A percentile compares a stretch with the other conserved stretches of the same genome.
Evolutionary conservation across 2,113 vertebrate genomes (phyloP).

Genomic region (Patagioenas fasciata): DNA sequence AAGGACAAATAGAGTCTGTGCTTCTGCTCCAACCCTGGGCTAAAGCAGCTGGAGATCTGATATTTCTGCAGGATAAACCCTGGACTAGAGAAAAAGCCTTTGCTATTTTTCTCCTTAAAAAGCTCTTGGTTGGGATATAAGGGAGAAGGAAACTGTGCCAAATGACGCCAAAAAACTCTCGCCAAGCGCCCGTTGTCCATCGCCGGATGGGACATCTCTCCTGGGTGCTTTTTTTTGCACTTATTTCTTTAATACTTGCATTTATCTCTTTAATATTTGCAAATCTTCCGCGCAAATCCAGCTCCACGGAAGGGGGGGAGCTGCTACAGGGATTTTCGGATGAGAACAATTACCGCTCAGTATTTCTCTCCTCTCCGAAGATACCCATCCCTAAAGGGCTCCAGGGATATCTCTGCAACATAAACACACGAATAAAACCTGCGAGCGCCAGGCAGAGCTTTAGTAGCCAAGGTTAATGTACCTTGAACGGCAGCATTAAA

Average conservation of each 20-base stretch:
- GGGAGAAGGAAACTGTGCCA: too few species aligned
- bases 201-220: not conserved
- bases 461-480: constrained; percentile 64
- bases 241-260: not conserved
- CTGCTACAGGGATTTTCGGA: not conserved
- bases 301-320: not conserved
- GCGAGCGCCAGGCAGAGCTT: constrained; percentile 54
- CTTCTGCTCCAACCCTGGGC: not conserved
- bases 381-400: constrained; percentile 39
- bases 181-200: not conserved
- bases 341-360: constrained; percentile 33
- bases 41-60: not conserved
- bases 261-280: not conserved
- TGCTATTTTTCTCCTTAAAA: not conserved
- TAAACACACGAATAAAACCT: constrained; percentile 59
- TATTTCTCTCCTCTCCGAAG: constrained; percentile 21
- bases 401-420: constrained; percentile 51
- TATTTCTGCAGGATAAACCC: not conserved
- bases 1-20: accelerated
- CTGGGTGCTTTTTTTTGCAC: not conserved
- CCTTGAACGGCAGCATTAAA: constrained; percentile 64
- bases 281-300: not conserved
- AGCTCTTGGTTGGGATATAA: not conserved
- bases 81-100: not conserved
- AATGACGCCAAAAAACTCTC: not conserved